Evolutionary conservation across 2,888 invertebrate species (phyloP).

Genomic region (Ichneumoninae sp.): DNA sequence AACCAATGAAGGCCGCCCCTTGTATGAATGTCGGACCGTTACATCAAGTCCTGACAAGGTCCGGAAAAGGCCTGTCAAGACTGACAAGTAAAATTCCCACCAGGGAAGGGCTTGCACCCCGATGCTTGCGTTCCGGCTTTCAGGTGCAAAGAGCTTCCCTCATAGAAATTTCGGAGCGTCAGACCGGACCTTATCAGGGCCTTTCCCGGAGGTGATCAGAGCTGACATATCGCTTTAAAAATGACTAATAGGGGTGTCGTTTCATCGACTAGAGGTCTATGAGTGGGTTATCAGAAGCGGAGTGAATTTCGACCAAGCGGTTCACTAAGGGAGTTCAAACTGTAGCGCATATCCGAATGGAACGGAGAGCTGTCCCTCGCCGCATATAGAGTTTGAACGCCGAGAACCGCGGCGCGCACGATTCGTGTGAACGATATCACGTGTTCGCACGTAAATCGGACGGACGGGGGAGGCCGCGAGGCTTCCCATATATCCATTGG

Average conservation of each 20-base stretch:
- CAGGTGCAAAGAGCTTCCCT: neutral
- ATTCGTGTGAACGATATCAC: slow-evolving; percentile 71
- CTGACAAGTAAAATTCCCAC: neutral
- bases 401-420: neutral
- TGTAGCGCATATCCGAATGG: neutral
- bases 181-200: neutral
- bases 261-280: no score
- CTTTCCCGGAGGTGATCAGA: neutral
- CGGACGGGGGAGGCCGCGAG: slow-evolving; percentile 51
- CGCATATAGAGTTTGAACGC: slow-evolving; percentile 17
- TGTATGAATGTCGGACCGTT: neutral
- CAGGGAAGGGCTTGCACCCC: neutral
- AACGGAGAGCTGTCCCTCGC: slow-evolving; percentile 9
- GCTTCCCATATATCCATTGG: slow-evolving; percentile 7
- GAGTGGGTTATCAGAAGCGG: neutral
- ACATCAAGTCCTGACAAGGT: neutral
- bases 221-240: neutral
- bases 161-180: neutral
- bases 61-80: neutral
- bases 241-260: no score
- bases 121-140: neutral
- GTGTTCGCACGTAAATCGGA: slow-evolving; percentile 68
- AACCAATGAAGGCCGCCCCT: neutral
- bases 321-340: neutral
- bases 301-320: neutral